Base-by-base conservation (phyloP, 2,888 invertebrate species). In the Ennomos quercinarius region DNA sequence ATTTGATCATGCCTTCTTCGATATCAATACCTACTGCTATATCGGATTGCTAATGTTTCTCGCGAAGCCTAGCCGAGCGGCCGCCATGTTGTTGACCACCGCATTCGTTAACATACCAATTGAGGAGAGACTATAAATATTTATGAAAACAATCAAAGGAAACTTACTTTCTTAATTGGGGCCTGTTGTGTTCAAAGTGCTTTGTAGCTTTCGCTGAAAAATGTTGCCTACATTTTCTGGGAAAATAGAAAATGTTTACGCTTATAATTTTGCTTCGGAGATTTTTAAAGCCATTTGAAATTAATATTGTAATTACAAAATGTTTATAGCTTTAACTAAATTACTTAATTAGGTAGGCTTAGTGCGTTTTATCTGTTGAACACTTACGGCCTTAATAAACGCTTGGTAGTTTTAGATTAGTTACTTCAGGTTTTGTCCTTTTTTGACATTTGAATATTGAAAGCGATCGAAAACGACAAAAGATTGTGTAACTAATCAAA, bases 101-200 rank as follows among this genome's bases (percentile, higher is more conserved):
- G 82, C 78, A 81, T 81, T 79, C 77, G 74, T 81, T 82, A 80
- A 47, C 77, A 80, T 79, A 79, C 63, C 74, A 80, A 77, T 75
- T 72, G 66, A 65, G 69, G 47, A 51, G 27, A 46, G 40, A 44
- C 54, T 47, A 71, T 76, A 73, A 72, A 77, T 77, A 76, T 76
- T 73, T 59, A 76, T 74, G 72, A 65, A 62, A 52, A 60, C 54
- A 61, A 60, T 71, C 66, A 72, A 64, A 64, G 66, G 63, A 68
- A 70, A 68, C 67, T 67, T 67, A 67, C 60, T 66, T 68, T 61
- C 68, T 64, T 66, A 68, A 64, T 68, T 68, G 68, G 61, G 50
- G 55, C 58, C 54, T 62, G 63, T 57, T 64, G 63, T 59, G 55
- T 48, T 61, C 57, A 44, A 54, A 41, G 56, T 50, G 59, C 55